Evolutionary conservation across 2,113 vertebrate genomes (phyloP).

Genomic region (Oryzias curvinotus): DNA sequence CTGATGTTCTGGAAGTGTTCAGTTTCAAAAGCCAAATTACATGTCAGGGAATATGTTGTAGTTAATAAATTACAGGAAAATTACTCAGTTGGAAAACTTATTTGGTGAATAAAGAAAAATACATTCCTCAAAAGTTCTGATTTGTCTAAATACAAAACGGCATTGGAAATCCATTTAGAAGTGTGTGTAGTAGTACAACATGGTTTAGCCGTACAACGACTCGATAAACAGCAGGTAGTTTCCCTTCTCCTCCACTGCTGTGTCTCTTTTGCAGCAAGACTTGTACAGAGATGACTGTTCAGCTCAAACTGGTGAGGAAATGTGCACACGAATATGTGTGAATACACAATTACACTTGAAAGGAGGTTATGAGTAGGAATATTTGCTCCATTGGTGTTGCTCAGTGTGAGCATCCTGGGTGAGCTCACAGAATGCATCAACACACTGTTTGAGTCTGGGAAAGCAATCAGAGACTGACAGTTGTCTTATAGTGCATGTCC

Average conservation of each 20-base stretch:
- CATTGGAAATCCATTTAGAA: no score
- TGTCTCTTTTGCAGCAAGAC: constrained; percentile 15
- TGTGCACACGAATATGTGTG: no score
- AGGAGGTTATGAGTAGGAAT: not conserved
- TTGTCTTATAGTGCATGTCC: not conserved
- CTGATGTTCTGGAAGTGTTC: no score
- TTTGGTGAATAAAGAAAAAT: no score
- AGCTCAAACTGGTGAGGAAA: not conserved
- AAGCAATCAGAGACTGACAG: constrained; percentile 37
- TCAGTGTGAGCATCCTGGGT: not conserved
- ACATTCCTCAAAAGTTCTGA: no score
- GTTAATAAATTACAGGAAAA: no score
- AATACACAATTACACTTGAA: not conserved
- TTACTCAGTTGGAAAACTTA: no score
- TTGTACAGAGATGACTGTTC: not conserved
- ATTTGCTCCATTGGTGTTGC: not conserved
- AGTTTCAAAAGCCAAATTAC: no score
- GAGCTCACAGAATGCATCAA: constrained; percentile 1
- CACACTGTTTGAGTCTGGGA: constrained; percentile 10
- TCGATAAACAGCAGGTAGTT: constrained; percentile 3
- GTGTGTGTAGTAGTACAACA: no score
- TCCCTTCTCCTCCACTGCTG: constrained; percentile 2
- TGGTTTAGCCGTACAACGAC: not conserved
- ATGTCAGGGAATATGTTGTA: no score
- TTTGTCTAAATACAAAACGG: no score